These are phyloP conservation scores for Blera fallax DNA, from an alignment of 2,888 invertebrate species.

Conservation along the genomic window DNA sequence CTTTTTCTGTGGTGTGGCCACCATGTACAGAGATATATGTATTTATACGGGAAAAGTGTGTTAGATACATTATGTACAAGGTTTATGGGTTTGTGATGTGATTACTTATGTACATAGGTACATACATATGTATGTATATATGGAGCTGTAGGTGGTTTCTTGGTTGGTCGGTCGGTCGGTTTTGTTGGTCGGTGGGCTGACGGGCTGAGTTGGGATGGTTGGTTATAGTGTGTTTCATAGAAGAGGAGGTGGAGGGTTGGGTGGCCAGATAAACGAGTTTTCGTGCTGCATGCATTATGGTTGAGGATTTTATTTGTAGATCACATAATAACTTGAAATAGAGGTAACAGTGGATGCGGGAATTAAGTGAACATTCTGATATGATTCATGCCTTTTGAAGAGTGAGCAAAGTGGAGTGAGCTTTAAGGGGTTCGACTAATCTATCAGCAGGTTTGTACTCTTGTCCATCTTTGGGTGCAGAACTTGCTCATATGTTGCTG, in stretches of 20 bases:
- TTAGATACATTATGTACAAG: slow-evolving; percentile 70
- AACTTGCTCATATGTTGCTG: background rate
- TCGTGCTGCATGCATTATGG: slow-evolving; percentile 71
- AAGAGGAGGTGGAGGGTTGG: slow-evolving; percentile 25
- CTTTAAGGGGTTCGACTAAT: background rate
- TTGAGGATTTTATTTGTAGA: slow-evolving; percentile 69
- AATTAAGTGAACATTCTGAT: slow-evolving; percentile 49
- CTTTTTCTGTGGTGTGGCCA: slow-evolving; percentile 46
- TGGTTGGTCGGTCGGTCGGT: slow-evolving; percentile 49
- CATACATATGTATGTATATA: slow-evolving; percentile 7
- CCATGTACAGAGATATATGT: slow-evolving; percentile 20
- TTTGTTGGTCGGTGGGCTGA: slow-evolving; percentile 39
- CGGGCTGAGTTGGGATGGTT: slow-evolving; percentile 27
- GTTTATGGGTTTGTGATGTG: slow-evolving; percentile 72
- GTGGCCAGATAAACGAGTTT: slow-evolving; percentile 71
- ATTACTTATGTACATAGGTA: slow-evolving; percentile 63
- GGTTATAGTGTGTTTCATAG: slow-evolving; percentile 28
- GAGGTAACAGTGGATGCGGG: slow-evolving; percentile 57
- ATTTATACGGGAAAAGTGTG: slow-evolving; percentile 68
- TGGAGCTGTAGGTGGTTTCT: slow-evolving; percentile 67
- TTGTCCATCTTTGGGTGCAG: background rate
- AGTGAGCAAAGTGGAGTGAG: background rate
- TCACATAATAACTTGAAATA: slow-evolving; percentile 69
- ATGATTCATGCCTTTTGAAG: background rate
- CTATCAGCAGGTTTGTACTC: background rate